Evolutionary conservation across 2,888 invertebrate genomes (phyloP), one percentile per base, ranked within the genome.

Genomic region (Gisinianus flammeolus): DNA sequence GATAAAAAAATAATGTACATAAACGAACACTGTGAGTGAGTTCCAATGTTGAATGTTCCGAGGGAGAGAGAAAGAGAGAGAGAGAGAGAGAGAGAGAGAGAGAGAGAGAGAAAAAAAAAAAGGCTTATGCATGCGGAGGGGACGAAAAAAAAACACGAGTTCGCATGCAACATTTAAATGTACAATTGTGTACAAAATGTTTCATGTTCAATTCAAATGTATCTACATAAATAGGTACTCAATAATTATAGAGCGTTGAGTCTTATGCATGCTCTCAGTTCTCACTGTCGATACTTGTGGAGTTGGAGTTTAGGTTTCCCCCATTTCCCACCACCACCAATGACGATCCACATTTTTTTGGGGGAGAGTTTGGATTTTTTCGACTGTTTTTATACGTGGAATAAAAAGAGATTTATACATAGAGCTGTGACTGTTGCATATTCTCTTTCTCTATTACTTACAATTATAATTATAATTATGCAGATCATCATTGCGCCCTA

Each of bases 81-180:
- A 35, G 6, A 35, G 6, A 35, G 6, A 35, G 6, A 35, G 6
- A 35, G 4, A 4, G 12, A 10, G 56, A 10, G 19, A 4, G n/a
- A 56, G n/a, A n/a, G 4, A n/a, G 12, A n/a, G n/a, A 62, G 24
- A 22, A 22, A 24, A 56, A 12, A 62, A 22, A 26, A 24, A 24
- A n/a, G n/a, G n/a, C n/a, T 19, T n/a, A 5, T 56, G 56, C 19
- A 56, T n/a, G n/a, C 6, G n/a, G 56, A 19, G n/a, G 12, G 56
- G n/a, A 62, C 22, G 8, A 22, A 24, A 56, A 12, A 62, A 22
- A 26, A 24, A 24, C 19, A 22, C 24, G 24, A 24, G 62, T 62
- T 62, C 62, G 24, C 62, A 62, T 62, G 62, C 62, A 62, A 62
- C 62, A 62, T 62, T 62, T 62, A 62, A 62, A 62, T 62, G 62